Evolutionary conservation across 2,888 invertebrate genomes (phyloP).

Genomic region (Drosophila pegasa): DNA sequence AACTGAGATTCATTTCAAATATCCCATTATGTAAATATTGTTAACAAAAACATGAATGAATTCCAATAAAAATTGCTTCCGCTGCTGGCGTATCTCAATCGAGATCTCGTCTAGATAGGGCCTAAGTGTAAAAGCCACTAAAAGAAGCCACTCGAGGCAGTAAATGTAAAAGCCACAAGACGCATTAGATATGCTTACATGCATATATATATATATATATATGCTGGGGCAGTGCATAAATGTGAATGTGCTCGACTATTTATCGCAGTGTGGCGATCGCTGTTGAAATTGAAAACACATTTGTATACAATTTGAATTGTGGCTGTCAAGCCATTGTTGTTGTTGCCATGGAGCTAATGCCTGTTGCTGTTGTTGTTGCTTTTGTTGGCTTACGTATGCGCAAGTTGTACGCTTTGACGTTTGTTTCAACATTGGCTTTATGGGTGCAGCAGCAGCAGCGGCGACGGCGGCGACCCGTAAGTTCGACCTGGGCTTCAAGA

Average conservation of each 20-base stretch:
- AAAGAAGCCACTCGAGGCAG: constrained; percentile 6
- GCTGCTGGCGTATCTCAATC: neutral
- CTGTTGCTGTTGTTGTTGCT: constrained; percentile 11
- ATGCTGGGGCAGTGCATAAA: constrained; percentile 12
- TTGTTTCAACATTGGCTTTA: constrained; percentile 59
- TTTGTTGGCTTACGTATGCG: constrained; percentile 56
- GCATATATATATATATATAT: neutral
- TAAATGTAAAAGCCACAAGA: constrained; percentile 44
- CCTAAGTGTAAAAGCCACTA: constrained; percentile 43
- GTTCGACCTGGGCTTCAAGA: constrained; percentile 26
- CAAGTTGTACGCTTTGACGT: constrained; percentile 48
- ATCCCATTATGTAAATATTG: neutral
- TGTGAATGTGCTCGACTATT: constrained; percentile 48
- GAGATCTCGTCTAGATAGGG: constrained; percentile 6
- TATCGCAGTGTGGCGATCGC: constrained; percentile 63
- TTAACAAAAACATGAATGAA: constrained; percentile 8
- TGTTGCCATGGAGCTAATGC: constrained; percentile 40
- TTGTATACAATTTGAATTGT: constrained; percentile 68
- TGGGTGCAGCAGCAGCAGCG: constrained; percentile 72
- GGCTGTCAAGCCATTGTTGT: constrained; percentile 44
- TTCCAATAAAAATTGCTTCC: constrained; percentile 3
- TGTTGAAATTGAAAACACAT: constrained; percentile 70
- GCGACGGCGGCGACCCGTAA: constrained; percentile 35
- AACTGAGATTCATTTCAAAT: neutral
- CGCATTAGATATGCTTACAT: neutral